Evolutionary conservation across 2,113 vertebrate genomes (phyloP).

Genomic region (Paradisaea rubra): DNA sequence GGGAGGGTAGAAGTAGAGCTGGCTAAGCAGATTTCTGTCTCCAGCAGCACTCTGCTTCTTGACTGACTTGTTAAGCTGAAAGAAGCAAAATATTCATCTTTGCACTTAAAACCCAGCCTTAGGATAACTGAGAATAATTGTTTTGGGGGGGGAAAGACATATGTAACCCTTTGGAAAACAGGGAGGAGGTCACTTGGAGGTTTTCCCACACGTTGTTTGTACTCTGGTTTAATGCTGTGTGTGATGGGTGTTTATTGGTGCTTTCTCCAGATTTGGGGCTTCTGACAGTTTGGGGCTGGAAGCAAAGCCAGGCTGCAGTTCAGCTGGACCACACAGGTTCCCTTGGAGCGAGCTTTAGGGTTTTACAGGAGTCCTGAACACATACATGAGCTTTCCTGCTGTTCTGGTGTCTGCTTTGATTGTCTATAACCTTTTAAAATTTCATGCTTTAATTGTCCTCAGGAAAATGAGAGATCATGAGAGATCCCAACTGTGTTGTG

Average conservation of each 20-base stretch:
- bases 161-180: background rate
- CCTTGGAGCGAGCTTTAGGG: background rate
- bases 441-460: rapidly evolving
- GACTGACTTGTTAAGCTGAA: background rate
- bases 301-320: background rate
- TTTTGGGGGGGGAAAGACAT: rapidly evolving
- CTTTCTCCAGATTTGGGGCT: background rate
- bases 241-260: background rate
- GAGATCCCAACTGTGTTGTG: background rate
- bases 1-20: background rate
- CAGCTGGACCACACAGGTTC: background rate
- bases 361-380: background rate
- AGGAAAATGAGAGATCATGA: background rate
- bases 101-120: background rate
- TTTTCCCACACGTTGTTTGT: rapidly evolving
- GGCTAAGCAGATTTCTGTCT: background rate
- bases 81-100: background rate
- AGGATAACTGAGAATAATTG: background rate
- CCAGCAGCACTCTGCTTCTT: background rate
- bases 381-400: background rate
- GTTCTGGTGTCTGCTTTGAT: background rate
- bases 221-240: background rate
- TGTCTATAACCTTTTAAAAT: background rate
- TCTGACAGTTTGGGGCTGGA: background rate
- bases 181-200: background rate